Evolutionary conservation across 2,888 invertebrate genomes (phyloP).

Genomic region (Melinaea marsaeus): DNA sequence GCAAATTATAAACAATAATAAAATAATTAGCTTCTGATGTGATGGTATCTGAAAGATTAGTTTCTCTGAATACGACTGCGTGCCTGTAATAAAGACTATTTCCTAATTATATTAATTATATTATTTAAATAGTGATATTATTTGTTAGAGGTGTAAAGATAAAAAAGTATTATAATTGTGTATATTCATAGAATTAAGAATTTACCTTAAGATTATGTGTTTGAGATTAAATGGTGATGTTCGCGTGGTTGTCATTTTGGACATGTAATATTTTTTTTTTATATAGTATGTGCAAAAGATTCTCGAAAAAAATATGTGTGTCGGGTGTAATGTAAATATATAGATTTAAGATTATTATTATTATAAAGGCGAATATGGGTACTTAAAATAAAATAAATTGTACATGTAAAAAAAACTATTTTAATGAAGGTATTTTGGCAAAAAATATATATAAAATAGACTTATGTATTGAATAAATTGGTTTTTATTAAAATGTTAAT

Average conservation of each 20-base stretch:
- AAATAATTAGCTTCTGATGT: too few relatives aligned
- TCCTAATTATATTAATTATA: not conserved
- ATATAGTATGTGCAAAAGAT: too few relatives aligned
- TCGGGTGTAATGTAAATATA: constrained; percentile 38
- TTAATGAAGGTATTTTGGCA: constrained; percentile 2
- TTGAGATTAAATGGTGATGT: too few relatives aligned
- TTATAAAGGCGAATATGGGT: constrained; percentile 35
- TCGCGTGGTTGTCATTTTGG: too few relatives aligned
- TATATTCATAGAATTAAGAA: not conserved
- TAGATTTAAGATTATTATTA: constrained; percentile 18
- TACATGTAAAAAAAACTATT: not conserved
- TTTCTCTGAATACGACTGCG: too few relatives aligned
- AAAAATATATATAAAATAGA: not conserved
- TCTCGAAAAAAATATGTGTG: constrained; percentile 1
- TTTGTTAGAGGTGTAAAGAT: not conserved
- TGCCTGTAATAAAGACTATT: constrained; percentile 8
- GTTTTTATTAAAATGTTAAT: constrained; percentile 9
- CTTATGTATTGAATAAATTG: constrained; percentile 13
- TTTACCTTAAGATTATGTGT: not conserved
- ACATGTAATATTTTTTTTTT: not conserved
- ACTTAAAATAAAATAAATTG: constrained; percentile 30
- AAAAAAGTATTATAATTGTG: constrained; percentile 2
- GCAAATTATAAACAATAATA: too few relatives aligned
- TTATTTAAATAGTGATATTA: constrained; percentile 6
- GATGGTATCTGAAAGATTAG: too few relatives aligned